Evolutionary conservation across 1,140 invertebrate species (phyloP), one percentile per base, ranked within the genome.

Genomic region (Tetramorium simillimum): DNA sequence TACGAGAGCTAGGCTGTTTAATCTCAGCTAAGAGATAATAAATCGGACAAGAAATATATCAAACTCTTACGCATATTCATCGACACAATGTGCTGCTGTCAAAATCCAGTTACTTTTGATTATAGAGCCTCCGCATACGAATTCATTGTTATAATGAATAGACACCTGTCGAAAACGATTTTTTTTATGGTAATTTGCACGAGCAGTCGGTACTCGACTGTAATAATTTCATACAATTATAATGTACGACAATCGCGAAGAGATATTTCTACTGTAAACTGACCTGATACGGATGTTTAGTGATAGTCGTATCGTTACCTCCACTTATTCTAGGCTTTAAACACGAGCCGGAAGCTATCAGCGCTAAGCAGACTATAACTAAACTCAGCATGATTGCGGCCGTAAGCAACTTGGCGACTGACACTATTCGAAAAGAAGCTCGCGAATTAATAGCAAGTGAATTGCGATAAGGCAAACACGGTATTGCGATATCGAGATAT

Each of bases 21-120:
- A 46, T 73, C 33, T 82, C 14, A 56, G 3, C 3, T 58, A 28
- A 37, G 9, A 51, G 33, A 69, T 82, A 28, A 69, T 73, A 28
- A 9, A 24, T 58, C 2, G 40, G n/a, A 62, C 46, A 10, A 58
- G 51, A 37, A 37, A 46, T n/a, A 78, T 46, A 46, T 46, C 2
- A 2, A 53, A n/a, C 5, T n/a, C n/a, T n/a, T n/a, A 63, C 1
- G 77, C 85, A 4, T 49, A 92, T 91, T 72, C 56, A 1, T 78
- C 65, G 14, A 91, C 62, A 18, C 89, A 92, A 70, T 92, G 91
- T 5, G 91, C 91, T 33, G 91, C 91, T 7, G 91, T 92, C 43
- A 92, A 33, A 21, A 92, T 85, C 89, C 87, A 92, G 49, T 58
- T 9, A 2, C 60, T 2, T 63, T 65, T 87, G 24, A 92, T 92